Conservation (phyloP, 2,113 vertebrate genomes). For the Tragelaphus buxtoni region DNA sequence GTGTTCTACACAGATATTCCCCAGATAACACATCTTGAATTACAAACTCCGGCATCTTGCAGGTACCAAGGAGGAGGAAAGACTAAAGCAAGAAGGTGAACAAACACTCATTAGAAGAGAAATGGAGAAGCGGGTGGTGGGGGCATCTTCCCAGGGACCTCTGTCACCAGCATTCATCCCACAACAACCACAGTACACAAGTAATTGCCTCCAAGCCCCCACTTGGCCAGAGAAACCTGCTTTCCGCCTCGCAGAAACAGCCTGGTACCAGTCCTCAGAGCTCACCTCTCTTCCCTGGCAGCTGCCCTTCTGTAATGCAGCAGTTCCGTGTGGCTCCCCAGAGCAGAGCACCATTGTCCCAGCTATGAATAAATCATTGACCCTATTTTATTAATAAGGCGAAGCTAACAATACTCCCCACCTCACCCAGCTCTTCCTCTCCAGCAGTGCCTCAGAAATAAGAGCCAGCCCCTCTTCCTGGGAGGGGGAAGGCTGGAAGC, state of each 20-base stretch:
- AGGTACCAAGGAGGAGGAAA: constrained; percentile 58
- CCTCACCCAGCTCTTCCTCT: constrained; percentile 65
- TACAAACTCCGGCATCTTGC: constrained; percentile 75
- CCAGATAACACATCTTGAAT: constrained; percentile 72
- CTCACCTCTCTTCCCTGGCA: constrained; percentile 64
- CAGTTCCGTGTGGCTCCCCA: constrained; percentile 72
- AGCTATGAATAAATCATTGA: constrained; percentile 84
- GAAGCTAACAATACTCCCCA: constrained; percentile 77
- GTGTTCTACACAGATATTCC: constrained; percentile 64
- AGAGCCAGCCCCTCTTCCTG: constrained; percentile 1
- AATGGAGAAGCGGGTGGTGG: constrained; percentile 54
- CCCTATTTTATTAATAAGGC: constrained; percentile 84
- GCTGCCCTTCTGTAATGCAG: constrained; percentile 76
- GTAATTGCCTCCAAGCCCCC: constrained; percentile 62
- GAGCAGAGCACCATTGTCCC: constrained; percentile 75
- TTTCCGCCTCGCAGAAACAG: constrained; percentile 56
- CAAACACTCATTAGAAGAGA: constrained; percentile 64
- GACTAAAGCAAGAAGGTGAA: constrained; percentile 73
- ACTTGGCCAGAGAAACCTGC: constrained; percentile 71
- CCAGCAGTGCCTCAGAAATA: constrained; percentile 54
- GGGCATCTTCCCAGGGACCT: constrained; percentile 37
- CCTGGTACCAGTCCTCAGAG: constrained; percentile 58
- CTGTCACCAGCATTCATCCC: constrained; percentile 6
- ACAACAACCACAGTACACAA: not conserved
- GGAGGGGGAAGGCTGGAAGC: constrained; percentile 18